Base-by-base conservation (phyloP, 1,140 invertebrate genomes). In the Hetaerina americana region DNA sequence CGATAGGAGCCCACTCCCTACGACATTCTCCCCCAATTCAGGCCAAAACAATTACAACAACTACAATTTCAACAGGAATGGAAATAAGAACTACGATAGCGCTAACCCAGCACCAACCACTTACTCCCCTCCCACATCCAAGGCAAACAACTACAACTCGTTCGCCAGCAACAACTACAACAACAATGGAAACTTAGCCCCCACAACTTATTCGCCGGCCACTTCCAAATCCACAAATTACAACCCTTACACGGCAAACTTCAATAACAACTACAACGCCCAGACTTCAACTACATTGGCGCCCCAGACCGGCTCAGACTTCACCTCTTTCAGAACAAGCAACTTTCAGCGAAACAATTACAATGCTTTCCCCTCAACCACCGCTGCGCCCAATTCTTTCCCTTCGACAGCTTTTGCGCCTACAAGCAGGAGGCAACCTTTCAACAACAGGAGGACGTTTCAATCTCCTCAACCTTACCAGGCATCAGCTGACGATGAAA, bases 181-280 rank as follows among this genome's bases (percentile, higher is more conserved):
- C 27, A 77, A 76, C 28, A 74, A 74, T 80, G 31, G 80, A 79
- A 73, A 77, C 77, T 71, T 76, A 79, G 73, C n/a, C 67, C 76
- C 76, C n/a, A 67, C 76, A 27, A 77, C 78, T 12, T 68, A 26
- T 70, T 70, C 40, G 76, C 73, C 78, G 76, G 73, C 76, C 68
- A 77, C 76, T 70, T 78, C 75, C 72, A 0, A 77, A 69, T 68
- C 77, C 74, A 70, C 72, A 74, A 68, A 69, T 75, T 71, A 57
- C 73, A 69, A 73, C 57, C n/a, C 77, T 71, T 72, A 74, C 76
- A 0, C 80, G 79, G 79, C 81, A 22, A 74, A 69, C 24, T 79
- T 78, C 70, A 77, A 76, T 18, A 78, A 77, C 15, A 78, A 77
- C 27, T 75, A 78, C 29, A 78, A 78, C 24, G 75, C 74, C 0